phyloP scores from a whole-genome alignment of 2,888 invertebrate genomes.

The Heliconius ismenius region DNA sequence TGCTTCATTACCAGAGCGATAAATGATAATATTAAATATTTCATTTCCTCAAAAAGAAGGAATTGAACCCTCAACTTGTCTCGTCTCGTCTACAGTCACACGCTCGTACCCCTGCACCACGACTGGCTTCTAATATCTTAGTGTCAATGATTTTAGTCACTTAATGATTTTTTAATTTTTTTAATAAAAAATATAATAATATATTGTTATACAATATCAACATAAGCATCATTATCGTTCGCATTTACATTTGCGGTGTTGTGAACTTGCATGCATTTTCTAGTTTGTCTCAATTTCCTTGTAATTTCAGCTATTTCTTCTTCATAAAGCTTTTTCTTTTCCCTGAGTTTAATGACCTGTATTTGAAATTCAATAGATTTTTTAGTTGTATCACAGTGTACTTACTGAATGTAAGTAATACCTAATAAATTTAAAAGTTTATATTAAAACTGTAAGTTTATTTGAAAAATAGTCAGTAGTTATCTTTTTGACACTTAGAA shows the following conservation, averaged over 20 bases:
- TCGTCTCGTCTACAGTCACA: no score
- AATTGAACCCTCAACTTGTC: no score
- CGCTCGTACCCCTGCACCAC: no score
- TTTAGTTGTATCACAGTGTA: neutral
- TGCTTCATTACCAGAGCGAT: no score
- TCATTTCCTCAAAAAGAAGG: no score
- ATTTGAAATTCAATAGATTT: slow-evolving; percentile 21
- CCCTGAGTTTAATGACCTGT: slow-evolving; percentile 60
- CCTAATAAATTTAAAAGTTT: no score
- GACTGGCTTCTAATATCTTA: neutral
- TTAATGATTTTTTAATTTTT: neutral
- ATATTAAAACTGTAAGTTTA: neutral
- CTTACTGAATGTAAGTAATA: neutral
- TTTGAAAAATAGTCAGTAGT: neutral
- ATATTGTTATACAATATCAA: slow-evolving; percentile 6
- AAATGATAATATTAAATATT: no score
- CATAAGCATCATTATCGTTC: neutral
- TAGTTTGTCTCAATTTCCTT: slow-evolving; percentile 56
- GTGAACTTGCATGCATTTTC: slow-evolving; percentile 53
- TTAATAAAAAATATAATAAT: neutral
- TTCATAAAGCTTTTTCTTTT: slow-evolving; percentile 59
- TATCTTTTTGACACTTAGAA: neutral
- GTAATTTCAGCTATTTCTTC: slow-evolving; percentile 53
- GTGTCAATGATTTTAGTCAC: neutral
- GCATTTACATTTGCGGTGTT: slow-evolving; percentile 35